Conservation (phyloP, 2,888 invertebrate genomes). For the Rutpela maculata region DNA sequence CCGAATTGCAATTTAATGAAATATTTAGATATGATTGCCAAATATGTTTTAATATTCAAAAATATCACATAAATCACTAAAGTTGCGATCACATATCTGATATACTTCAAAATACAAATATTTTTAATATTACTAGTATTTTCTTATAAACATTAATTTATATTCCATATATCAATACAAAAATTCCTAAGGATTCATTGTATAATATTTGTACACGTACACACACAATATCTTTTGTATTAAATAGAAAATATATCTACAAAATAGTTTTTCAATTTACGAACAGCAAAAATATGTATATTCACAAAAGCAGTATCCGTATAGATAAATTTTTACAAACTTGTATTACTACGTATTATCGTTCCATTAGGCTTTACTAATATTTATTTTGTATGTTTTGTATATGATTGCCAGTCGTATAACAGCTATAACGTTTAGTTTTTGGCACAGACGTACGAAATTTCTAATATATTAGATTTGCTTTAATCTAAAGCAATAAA, state of each 20-base stretch:
- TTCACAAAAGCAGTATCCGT: conserved; percentile 1
- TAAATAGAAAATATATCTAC: conserved; percentile 17
- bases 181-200: neutral
- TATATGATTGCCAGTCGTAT: conserved; percentile 42
- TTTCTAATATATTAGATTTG: conserved; percentile 15
- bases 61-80: conserved; percentile 12
- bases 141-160: neutral
- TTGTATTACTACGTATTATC: neutral
- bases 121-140: neutral
- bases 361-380: conserved; percentile 9
- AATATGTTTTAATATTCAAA: conserved; percentile 1
- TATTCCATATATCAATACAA: neutral
- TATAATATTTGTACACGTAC: neutral
- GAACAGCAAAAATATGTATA: conserved; percentile 4
- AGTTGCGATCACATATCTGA: conserved; percentile 16
- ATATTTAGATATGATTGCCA: conserved; percentile 7
- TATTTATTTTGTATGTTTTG: neutral
- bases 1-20: neutral
- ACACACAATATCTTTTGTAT: neutral
- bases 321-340: conserved; percentile 19
- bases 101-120: conserved; percentile 7
- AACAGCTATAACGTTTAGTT: conserved; percentile 23
- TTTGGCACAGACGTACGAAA: conserved; percentile 37
- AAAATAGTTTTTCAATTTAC: neutral
- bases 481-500: conserved; percentile 34